Base-by-base conservation (phyloP, 2,888 invertebrate species). In the Minunthozetes semirufus region DNA sequence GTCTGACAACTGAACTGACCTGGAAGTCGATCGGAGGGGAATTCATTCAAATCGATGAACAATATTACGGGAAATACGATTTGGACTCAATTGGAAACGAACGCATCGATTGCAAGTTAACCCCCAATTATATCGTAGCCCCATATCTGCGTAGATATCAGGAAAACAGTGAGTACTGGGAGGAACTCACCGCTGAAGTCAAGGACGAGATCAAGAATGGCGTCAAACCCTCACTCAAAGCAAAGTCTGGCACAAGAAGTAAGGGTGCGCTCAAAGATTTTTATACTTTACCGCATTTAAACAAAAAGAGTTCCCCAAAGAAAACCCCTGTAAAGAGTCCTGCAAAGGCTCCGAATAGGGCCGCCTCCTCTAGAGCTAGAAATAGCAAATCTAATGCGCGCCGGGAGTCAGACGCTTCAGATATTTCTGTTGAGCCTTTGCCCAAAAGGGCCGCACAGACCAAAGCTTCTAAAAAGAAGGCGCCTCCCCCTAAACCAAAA, bases 201-300 rank as follows among this genome's bases (percentile, higher is more conserved):
- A 13, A 38, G 11, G 13, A 42, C 8, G 68, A 68, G 22, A 13
- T 68, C 17, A 33, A n/a, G 6, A 3, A 2, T 46, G 68, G 42
- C 3, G 0, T 0, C 42, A 42, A 22, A 46, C 15, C 42, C n/a
- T n/a, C n/a, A n/a, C n/a, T n/a, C n/a, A n/a, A 3, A 5, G 9
- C 5, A 63, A 33, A 63, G 63, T 17, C 42, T 22, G 38, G 42
- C 42, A 42, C 42, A 19, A 38, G 42, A 42, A 68, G 68, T 68
- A 68, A 68, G 42, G 68, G 42, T 42, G 68, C 68, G 38, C 46
- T 68, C 19, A 68, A 68, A 68, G 42, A 68, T 22, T 46, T 68
- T 68, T 68, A 46, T 46, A 68, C 68, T 42, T 68, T 46, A 46
- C 68, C 68, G 46, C 68, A 42, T 33, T 46, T 42, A 22, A 68